These are phyloP conservation scores for Odontocerum albicorne DNA, from an alignment of 2,888 invertebrate genomes.

Conservation along the genomic window DNA sequence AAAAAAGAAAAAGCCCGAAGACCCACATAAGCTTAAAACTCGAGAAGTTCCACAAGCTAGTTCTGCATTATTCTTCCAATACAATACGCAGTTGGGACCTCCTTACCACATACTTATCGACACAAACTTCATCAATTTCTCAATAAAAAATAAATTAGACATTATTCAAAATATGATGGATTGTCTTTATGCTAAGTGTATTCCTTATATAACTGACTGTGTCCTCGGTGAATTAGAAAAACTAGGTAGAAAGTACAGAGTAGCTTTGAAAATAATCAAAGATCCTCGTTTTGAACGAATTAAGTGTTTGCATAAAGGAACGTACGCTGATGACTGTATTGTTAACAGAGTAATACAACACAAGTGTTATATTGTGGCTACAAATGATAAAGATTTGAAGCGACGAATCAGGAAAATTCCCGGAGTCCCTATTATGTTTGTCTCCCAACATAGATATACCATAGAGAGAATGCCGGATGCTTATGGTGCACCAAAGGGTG, in stretches of 20 bases:
- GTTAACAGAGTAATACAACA: conserved; percentile 96
- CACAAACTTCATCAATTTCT: conserved; percentile 98
- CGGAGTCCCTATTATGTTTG: conserved; percentile 98
- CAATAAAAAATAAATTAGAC: conserved; percentile 96
- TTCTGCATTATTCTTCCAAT: conserved; percentile 95
- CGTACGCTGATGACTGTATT: conserved; percentile 98
- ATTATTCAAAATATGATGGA: conserved; percentile 98
- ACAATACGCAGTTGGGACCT: conserved; percentile 97
- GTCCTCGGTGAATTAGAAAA: conserved; percentile 98
- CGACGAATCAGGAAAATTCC: conserved; percentile 95
- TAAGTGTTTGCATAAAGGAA: conserved; percentile 94
- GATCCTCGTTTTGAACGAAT: conserved; percentile 93
- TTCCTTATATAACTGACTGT: conserved; percentile 98
- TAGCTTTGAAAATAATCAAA: conserved; percentile 92
- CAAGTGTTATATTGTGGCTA: conserved; percentile 99
- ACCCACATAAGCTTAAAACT: conserved; percentile 74
- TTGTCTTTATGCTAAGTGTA: conserved; percentile 97
- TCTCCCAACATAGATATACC: conserved; percentile 88
- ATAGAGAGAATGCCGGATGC: conserved; percentile 99
- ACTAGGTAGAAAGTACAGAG: conserved; percentile 90
- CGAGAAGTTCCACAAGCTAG: conserved; percentile 83
- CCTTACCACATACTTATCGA: conserved; percentile 96
- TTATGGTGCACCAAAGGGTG: conserved; percentile 85
- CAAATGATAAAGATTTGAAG: conserved; percentile 97
- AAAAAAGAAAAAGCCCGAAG: conserved; percentile 68